Evolutionary conservation across 2,797 vertebrate genomes (phyloP).

Genomic region (Kryptopterus vitreolus): DNA sequence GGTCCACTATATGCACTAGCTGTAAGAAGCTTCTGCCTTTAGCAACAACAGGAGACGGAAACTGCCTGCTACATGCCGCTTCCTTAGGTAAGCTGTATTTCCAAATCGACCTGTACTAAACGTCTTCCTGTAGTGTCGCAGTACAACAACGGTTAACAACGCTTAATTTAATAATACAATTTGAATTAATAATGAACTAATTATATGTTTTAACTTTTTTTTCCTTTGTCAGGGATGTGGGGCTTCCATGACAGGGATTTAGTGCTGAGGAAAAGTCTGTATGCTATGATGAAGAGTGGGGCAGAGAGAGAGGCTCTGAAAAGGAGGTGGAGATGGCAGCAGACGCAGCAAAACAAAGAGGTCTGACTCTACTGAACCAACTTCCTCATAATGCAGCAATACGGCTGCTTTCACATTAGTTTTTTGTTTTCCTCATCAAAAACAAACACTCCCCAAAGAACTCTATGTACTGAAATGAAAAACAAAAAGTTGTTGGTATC

Average conservation of each 20-base stretch:
- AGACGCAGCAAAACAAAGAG: slow-evolving; percentile 99
- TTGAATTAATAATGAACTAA: too few species aligned
- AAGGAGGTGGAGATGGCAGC: slow-evolving; percentile 97
- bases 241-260: slow-evolving; percentile 98
- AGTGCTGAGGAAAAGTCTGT: slow-evolving; percentile 93
- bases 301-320: slow-evolving; percentile 93
- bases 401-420: neutral
- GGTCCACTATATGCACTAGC: slow-evolving; percentile 95
- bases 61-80: slow-evolving; percentile 96
- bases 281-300: slow-evolving; percentile 96
- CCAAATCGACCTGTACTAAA: neutral
- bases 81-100: slow-evolving; percentile 84
- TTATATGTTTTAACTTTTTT: slow-evolving; percentile 20
- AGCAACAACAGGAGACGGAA: slow-evolving; percentile 96
- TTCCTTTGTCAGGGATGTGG: slow-evolving; percentile 87
- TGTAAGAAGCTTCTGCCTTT: slow-evolving; percentile 96
- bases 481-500: too few species aligned
- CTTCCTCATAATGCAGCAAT: neutral
- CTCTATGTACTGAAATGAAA: neutral
- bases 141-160: neutral
- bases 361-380: slow-evolving; percentile 65
- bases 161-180: too few species aligned
- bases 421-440: neutral
- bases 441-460: neutral
- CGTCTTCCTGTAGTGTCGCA: neutral